Conservation (phyloP, 2,888 invertebrate species). For the Mythimna impura region DNA sequence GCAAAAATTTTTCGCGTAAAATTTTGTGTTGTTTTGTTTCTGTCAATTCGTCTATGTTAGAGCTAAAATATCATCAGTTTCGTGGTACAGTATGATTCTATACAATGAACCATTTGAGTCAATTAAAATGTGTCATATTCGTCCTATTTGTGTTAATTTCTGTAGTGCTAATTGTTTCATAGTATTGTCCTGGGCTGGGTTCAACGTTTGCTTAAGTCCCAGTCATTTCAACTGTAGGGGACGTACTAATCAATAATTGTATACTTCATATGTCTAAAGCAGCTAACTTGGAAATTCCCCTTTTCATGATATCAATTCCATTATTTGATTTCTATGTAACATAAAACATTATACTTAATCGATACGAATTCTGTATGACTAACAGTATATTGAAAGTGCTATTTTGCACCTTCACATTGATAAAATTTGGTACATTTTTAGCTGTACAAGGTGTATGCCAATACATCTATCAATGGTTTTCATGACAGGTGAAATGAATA, state of each 20-base stretch:
- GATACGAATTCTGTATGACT: constrained; percentile 21
- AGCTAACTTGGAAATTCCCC: constrained; percentile 4
- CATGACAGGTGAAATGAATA: constrained; percentile 54
- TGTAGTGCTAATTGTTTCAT: constrained; percentile 47
- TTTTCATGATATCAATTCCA: constrained; percentile 1
- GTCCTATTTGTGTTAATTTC: constrained; percentile 56
- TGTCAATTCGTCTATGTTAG: not conserved
- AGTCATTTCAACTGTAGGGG: constrained; percentile 18
- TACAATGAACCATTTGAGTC: constrained; percentile 28
- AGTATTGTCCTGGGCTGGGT: constrained; percentile 28
- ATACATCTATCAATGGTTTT: constrained; percentile 40
- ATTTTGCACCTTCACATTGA: constrained; percentile 45
- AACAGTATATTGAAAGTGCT: constrained; percentile 11
- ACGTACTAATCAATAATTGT: constrained; percentile 52
- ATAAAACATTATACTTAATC: constrained; percentile 39
- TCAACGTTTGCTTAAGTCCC: constrained; percentile 35
- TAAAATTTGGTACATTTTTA: constrained; percentile 38
- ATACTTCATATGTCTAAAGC: constrained; percentile 5
- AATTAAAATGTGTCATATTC: constrained; percentile 55
- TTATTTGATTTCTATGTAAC: constrained; percentile 1
- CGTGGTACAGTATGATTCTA: not conserved
- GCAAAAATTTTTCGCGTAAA: constrained; percentile 24
- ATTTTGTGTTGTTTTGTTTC: constrained; percentile 28
- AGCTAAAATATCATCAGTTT: constrained; percentile 2
- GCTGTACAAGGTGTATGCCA: constrained; percentile 7